phyloP scores from a whole-genome alignment of 2,113 vertebrate species.

The Caranx melampygus region DNA sequence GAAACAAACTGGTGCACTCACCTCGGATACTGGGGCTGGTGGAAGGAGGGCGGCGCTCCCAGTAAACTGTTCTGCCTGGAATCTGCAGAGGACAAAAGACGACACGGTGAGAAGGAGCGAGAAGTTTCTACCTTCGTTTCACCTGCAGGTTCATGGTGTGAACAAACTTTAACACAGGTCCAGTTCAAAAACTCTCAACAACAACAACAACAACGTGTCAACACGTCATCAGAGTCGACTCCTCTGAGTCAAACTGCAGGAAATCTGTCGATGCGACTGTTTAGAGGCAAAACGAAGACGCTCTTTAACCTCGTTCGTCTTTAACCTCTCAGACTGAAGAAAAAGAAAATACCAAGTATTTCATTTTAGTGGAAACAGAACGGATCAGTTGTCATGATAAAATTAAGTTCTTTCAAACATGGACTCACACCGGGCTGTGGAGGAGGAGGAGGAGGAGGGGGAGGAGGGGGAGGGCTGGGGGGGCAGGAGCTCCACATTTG shows the following conservation, averaged over 20 bases:
- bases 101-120: constrained; percentile 9
- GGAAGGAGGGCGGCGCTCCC: constrained; percentile 85
- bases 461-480: not conserved
- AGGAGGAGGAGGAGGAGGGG: not conserved
- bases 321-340: constrained; percentile 8
- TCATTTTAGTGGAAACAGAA: constrained; percentile 34
- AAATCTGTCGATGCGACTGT: constrained; percentile 11
- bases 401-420: constrained; percentile 50
- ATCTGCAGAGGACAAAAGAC: constrained; percentile 81
- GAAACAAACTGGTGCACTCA: constrained; percentile 64
- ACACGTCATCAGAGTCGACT: not conserved
- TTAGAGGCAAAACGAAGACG: not conserved
- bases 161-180: not conserved
- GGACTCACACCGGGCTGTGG: constrained; percentile 2
- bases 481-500: constrained; percentile 63
- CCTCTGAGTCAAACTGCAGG: not conserved
- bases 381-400: constrained; percentile 53
- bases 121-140: not conserved
- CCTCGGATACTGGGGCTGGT: constrained; percentile 86
- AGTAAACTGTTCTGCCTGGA: constrained; percentile 86
- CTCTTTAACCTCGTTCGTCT: constrained; percentile 45
- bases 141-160: not conserved
- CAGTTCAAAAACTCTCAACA: not conserved
- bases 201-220: not conserved
- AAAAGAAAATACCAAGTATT: constrained; percentile 6